These are phyloP conservation scores for Micoletzkya japonica DNA, from an alignment of 2,888 invertebrate genomes.

Conservation along the genomic window DNA sequence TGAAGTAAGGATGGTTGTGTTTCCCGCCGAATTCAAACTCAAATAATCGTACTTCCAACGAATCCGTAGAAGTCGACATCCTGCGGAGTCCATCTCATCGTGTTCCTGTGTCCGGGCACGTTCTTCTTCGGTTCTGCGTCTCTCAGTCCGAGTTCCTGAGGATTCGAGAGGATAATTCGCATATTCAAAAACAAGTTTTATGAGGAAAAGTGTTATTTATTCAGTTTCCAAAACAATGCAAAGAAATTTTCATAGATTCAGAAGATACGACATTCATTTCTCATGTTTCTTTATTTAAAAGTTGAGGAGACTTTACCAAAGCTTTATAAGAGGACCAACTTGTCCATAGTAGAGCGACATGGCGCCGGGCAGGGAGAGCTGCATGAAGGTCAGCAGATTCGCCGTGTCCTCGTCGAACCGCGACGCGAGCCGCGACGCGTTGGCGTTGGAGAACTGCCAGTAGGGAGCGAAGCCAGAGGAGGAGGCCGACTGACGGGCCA, in stretches of 20 bases:
- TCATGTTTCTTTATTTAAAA: too few relatives aligned
- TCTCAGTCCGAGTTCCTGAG: conserved; percentile 28
- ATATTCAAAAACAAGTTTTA: neutral
- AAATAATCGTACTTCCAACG: neutral
- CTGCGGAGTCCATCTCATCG: conserved; percentile 45
- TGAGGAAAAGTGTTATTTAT: too few relatives aligned
- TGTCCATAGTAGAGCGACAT: conserved; percentile 49
- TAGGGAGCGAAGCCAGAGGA: conserved; percentile 40
- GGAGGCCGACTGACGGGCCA: conserved; percentile 3
- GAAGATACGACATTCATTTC: too few relatives aligned
- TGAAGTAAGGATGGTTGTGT: too few relatives aligned
- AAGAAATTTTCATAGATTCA: too few relatives aligned
- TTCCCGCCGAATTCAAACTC: too few relatives aligned
- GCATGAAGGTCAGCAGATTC: conserved; percentile 45
- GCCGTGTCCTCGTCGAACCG: conserved; percentile 43
- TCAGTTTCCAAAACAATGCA: too few relatives aligned
- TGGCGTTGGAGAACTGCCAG: conserved; percentile 50
- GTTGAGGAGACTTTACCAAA: neutral
- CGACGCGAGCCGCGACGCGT: conserved; percentile 37
- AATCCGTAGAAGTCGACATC: conserved; percentile 44
- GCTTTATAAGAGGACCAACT: conserved; percentile 27
- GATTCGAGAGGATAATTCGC: neutral
- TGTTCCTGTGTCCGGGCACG: conserved; percentile 33
- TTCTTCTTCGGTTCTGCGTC: conserved; percentile 32
- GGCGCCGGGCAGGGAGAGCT: conserved; percentile 51